Evolutionary conservation across 2,888 invertebrate species (phyloP), one percentile per base, ranked within the genome.

Genomic region (Rhingia rostrata): DNA sequence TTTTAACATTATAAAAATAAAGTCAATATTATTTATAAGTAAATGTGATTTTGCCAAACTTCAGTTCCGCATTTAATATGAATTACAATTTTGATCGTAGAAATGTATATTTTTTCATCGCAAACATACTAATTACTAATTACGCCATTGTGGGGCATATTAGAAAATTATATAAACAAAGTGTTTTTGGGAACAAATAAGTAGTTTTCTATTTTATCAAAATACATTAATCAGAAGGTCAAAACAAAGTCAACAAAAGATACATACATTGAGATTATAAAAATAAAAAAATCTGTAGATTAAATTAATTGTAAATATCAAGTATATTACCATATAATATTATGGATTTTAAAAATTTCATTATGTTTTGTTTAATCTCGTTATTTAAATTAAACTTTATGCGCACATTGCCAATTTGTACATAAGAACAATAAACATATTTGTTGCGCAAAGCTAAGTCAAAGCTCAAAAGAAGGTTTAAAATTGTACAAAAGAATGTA

Each of bases 101-200:
- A 32, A 64, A 64, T 67, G 22, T 60, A 43, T 35, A 9, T 45
- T 53, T 41, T 77, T 80, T 66, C 47, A 41, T 47, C 10, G 33
- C 35, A 41, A 32, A 53, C 51, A 72, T 61, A 39, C 60, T 49
- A 72, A 67, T 60, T 60, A 72, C 73, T 69, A 78, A 67, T 22
- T 79, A 61, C 69, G 63, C 67, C 56, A 56, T 51, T 10, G 10
- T 53, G 69, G 43, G 53, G 87, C 86, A 82, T 86, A 86, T 80
- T 84, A 86, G 86, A 83, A 61, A 70, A 75, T 75, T 75, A 63
- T 72, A 77, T 63, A 73, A 75, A 84, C 69, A 84, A 86, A 86
- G 87, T 86, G 88, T 86, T 87, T 86, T 88, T 88, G 88, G 88
- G 88, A 88, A 86, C 88, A 88, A 87, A 87, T 82, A 86, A 86